A percentile compares a stretch with the other conserved stretches of the same genome.
phyloP scores from a whole-genome alignment of 2,113 vertebrate species.

The Scortum barcoo region DNA sequence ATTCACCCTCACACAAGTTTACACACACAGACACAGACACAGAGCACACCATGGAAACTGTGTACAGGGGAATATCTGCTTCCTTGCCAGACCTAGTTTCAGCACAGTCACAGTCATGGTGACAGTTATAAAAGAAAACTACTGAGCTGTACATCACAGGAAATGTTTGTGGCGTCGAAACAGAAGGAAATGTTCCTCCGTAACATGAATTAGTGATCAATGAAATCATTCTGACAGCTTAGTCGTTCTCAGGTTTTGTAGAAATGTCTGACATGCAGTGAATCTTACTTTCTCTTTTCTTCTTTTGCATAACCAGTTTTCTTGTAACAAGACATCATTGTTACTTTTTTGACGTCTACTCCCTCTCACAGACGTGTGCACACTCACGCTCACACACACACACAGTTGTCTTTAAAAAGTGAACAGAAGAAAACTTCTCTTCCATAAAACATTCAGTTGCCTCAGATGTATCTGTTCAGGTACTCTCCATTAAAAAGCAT shows the following conservation, averaged over 20 bases:
- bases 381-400: too few species aligned
- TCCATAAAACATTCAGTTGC: slow-evolving; percentile 4
- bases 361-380: not conserved
- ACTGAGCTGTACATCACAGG: slow-evolving; percentile 12
- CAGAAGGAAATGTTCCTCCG: not conserved
- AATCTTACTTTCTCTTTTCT: slow-evolving; percentile 9
- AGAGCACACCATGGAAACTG: slow-evolving; percentile 37
- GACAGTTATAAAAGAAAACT: slow-evolving; percentile 16
- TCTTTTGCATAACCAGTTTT: not conserved
- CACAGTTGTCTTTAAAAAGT: slow-evolving; percentile 7
- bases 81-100: slow-evolving; percentile 35
- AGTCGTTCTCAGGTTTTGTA: not conserved
- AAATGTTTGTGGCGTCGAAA: not conserved
- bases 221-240: not conserved
- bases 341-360: not conserved
- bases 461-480: slow-evolving; percentile 1
- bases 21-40: slow-evolving; percentile 4
- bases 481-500: not conserved
- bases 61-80: slow-evolving; percentile 9
- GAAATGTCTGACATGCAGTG: not conserved
- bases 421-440: not conserved
- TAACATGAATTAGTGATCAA: slow-evolving; percentile 6
- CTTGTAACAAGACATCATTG: not conserved
- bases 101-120: slow-evolving; percentile 50
- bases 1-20: slow-evolving; percentile 18